Conservation (phyloP, 1,140 invertebrate genomes). For the Tetraneura akinire region DNA sequence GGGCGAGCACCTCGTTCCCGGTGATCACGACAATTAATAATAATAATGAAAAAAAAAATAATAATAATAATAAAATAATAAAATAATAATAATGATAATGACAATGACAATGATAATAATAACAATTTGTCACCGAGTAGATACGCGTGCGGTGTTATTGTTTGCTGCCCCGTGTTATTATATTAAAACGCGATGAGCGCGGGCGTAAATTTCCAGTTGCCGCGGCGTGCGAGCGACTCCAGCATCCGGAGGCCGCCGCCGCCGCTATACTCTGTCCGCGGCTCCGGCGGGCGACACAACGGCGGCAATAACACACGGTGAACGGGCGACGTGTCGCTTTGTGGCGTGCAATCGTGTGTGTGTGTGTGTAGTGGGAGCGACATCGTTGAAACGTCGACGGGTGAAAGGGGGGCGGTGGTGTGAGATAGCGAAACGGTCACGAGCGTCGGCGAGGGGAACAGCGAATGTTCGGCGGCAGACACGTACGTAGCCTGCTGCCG, state of each 20-base stretch:
- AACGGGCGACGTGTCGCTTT: not conserved
- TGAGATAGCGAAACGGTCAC: too few species aligned
- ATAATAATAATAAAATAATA: not conserved
- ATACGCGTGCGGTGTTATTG: too few species aligned
- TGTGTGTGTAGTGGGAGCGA: not conserved
- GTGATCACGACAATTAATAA: not conserved
- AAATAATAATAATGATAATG: not conserved
- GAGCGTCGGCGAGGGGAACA: not conserved
- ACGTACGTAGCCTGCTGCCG: conserved; percentile 19
- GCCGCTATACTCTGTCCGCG: conserved; percentile 14
- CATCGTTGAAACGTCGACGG: too few species aligned
- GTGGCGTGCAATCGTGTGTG: not conserved
- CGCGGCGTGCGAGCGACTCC: not conserved
- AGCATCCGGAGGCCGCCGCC: not conserved
- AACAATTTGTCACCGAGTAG: not conserved
- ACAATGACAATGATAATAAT: not conserved
- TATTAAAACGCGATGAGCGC: not conserved
- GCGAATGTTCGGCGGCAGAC: conserved; percentile 10
- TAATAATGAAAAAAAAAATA: not conserved
- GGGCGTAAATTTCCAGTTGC: not conserved
- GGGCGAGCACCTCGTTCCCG: not conserved
- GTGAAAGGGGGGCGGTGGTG: too few species aligned
- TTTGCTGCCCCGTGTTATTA: too few species aligned
- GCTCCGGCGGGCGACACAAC: not conserved
- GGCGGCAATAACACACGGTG: not conserved